These are phyloP conservation scores for Cantharis flavilabris DNA, from an alignment of 2,888 invertebrate genomes.

Conservation along the genomic window DNA sequence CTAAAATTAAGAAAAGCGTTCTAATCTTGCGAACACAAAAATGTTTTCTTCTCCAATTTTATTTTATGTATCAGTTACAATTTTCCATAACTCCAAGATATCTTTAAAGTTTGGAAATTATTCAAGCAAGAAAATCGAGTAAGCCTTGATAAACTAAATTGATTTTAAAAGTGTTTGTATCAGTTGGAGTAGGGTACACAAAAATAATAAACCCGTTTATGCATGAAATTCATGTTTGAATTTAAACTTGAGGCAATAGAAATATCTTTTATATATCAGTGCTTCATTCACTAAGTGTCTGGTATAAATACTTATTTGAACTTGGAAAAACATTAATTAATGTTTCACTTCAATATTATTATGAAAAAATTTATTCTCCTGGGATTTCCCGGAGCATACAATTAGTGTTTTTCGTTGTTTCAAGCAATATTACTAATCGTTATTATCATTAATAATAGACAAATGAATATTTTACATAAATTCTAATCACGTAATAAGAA, in stretches of 20 bases:
- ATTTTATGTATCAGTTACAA: background rate
- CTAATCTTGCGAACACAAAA: background rate
- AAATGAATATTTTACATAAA: background rate
- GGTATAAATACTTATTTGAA: background rate
- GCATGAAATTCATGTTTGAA: background rate
- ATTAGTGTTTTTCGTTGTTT: background rate
- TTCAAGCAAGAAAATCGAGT: background rate
- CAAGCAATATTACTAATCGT: background rate
- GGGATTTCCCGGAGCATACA: background rate
- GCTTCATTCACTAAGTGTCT: background rate
- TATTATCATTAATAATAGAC: background rate
- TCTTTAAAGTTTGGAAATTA: background rate
- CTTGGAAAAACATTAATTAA: no score
- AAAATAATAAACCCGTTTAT: background rate
- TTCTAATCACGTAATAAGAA: background rate
- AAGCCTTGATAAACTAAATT: background rate
- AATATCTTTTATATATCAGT: background rate
- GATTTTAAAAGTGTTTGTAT: background rate
- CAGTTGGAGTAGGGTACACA: background rate
- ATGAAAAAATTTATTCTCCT: background rate
- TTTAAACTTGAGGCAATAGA: background rate
- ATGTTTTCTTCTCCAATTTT: background rate
- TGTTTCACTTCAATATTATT: no score
- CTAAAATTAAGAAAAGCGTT: background rate
- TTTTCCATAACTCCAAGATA: background rate